Evolutionary conservation across 2,888 invertebrate species (phyloP), one percentile per base, ranked within the genome.

Genomic region (Leptopilina myrica): DNA sequence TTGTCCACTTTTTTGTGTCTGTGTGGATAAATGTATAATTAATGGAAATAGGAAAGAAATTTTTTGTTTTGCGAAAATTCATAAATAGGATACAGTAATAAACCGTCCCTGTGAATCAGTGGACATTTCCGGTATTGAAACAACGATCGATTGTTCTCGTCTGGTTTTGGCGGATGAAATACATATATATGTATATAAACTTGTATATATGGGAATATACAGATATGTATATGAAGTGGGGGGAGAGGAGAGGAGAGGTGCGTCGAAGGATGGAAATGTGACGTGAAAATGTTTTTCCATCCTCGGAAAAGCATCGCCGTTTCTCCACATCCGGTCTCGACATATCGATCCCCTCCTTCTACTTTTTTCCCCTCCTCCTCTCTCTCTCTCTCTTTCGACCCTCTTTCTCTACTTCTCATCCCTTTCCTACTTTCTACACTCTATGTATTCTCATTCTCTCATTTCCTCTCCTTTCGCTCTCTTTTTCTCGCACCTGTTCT

Each of bases 71-170:
- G n/a, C 14, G 20, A 33, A 73, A 73, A 56, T 26, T 56, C 26
- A 49, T 26, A 33, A 56, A 56, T 12, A 11, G 7, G n/a, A n/a
- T n/a, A n/a, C n/a, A 20, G 49, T 0, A 20, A 26, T 6, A 66
- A 46, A 15, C 26, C 73, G 53, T 73, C 73, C 73, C 53, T 73
- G 53, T 73, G 26, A 53, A 33, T 14, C 53, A 73, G n/a, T 73
- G 73, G 53, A 73, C 53, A 73, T 73, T 73, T 56, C 73, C 73
- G 53, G 73, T 56, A 73, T 73, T 73, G 73, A 73, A 73, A 73
- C 26, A 33, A 26, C 53, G 56, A 73, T 73, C 73, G 73, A 73
- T 73, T 73, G 26, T 56, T 33, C 8, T 33, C 7, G 69, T 73
- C 56, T 73, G 73, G 53, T 73, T 49, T 49, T 56, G 14, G 73